phyloP scores from a whole-genome alignment of 2,797 vertebrate genomes.

The Tragopan temminckii region DNA sequence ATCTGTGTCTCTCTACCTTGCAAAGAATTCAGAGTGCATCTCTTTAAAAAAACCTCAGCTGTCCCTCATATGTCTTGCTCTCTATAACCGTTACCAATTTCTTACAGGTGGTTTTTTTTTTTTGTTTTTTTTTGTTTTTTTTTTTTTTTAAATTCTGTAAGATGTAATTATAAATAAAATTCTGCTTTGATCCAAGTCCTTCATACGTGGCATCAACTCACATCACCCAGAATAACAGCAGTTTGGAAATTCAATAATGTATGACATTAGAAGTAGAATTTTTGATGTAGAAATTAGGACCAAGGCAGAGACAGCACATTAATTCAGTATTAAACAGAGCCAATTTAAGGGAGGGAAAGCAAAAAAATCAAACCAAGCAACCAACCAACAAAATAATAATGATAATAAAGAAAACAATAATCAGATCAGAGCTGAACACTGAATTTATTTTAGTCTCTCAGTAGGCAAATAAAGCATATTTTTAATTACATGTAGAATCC shows the following conservation, averaged over 20 bases:
- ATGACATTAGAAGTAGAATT: constrained; percentile 34
- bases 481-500: neutral
- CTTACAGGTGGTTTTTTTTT: neutral
- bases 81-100: neutral
- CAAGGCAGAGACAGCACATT: constrained; percentile 50
- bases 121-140: no score
- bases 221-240: constrained; percentile 27
- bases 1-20: constrained; percentile 52
- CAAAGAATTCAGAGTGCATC: neutral
- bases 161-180: neutral
- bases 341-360: constrained; percentile 43
- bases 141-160: neutral
- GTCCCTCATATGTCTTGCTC: neutral
- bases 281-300: constrained; percentile 59
- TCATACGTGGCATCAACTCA: constrained; percentile 53
- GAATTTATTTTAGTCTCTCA: constrained; percentile 21
- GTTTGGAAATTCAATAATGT: constrained; percentile 20
- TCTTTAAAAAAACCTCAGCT: neutral
- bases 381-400: neutral
- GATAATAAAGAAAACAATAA: neutral
- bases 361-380: neutral
- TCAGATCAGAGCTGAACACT: constrained; percentile 33
- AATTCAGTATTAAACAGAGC: constrained; percentile 26
- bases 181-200: constrained; percentile 43
- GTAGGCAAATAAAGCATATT: neutral